These are phyloP conservation scores for Dyspetes luteomarginatus DNA, from an alignment of 2,888 invertebrate species.

Conservation along the genomic window DNA sequence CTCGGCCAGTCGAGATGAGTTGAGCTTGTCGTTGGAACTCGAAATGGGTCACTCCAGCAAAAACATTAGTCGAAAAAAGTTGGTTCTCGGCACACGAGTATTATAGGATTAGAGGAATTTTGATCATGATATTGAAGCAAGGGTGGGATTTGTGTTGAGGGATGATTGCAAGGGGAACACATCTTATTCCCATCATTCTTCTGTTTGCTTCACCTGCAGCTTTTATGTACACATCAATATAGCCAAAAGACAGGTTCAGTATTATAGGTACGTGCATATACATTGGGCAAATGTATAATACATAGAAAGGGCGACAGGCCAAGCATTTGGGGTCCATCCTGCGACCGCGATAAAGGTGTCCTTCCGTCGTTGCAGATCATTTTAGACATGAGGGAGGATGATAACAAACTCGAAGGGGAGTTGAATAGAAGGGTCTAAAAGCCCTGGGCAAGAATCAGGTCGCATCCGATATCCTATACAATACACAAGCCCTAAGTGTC, in stretches of 20 bases:
- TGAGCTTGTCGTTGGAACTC: too few relatives aligned
- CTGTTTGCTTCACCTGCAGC: not conserved
- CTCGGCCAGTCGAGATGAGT: too few relatives aligned
- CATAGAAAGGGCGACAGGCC: not conserved
- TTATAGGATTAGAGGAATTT: too few relatives aligned
- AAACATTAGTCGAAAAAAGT: too few relatives aligned
- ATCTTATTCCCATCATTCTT: not conserved
- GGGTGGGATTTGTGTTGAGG: too few relatives aligned
- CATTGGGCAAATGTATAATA: not conserved
- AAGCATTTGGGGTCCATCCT: not conserved
- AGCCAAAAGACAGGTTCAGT: not conserved
- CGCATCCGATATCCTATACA: not conserved
- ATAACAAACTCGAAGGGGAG: not conserved
- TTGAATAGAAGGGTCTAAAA: not conserved
- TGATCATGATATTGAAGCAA: too few relatives aligned
- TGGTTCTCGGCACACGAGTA: too few relatives aligned
- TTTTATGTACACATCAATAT: not conserved
- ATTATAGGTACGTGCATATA: not conserved
- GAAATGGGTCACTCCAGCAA: too few relatives aligned
- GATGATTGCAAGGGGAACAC: too few relatives aligned
- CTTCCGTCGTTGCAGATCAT: not conserved
- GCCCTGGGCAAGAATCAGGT: not conserved
- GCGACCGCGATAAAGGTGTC: not conserved
- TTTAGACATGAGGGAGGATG: constrained; percentile 7
- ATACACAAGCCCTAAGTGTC: not conserved